These are phyloP conservation scores for Cotesia glomerata DNA, from an alignment of 1,140 invertebrate genomes.

Conservation along the genomic window DNA sequence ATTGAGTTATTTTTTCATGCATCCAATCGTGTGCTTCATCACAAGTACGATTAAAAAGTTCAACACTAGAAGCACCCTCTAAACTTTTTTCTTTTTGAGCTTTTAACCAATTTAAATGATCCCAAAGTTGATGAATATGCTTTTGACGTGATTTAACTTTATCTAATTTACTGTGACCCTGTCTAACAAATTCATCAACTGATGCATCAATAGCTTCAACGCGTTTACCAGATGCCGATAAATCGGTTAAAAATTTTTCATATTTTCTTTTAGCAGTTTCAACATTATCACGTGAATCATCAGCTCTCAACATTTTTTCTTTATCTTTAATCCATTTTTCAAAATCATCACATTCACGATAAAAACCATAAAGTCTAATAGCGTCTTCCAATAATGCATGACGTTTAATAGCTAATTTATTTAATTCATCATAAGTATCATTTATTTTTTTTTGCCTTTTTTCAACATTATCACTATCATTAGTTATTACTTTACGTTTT, in stretches of 20 bases:
- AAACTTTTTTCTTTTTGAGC: slow-evolving; percentile 89
- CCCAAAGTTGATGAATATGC: slow-evolving; percentile 88
- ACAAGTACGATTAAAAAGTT: slow-evolving; percentile 91
- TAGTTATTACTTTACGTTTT: slow-evolving; percentile 60
- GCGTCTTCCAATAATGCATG: slow-evolving; percentile 89
- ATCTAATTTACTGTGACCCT: slow-evolving; percentile 87
- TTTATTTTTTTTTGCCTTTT: slow-evolving; percentile 83
- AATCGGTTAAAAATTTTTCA: slow-evolving; percentile 94
- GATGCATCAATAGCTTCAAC: slow-evolving; percentile 88
- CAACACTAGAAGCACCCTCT: slow-evolving; percentile 91
- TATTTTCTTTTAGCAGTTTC: slow-evolving; percentile 94
- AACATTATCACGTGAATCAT: slow-evolving; percentile 88
- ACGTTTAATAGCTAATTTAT: slow-evolving; percentile 79
- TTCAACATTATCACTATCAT: slow-evolving; percentile 81
- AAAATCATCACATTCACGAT: slow-evolving; percentile 97
- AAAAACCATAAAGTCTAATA: slow-evolving; percentile 91
- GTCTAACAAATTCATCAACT: slow-evolving; percentile 83
- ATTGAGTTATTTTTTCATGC: slow-evolving; percentile 87
- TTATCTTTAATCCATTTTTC: slow-evolving; percentile 98
- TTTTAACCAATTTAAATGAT: slow-evolving; percentile 86
- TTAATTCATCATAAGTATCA: slow-evolving; percentile 79
- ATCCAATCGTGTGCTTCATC: slow-evolving; percentile 95
- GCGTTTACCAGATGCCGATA: slow-evolving; percentile 89
- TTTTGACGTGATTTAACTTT: slow-evolving; percentile 82
- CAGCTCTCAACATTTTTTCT: slow-evolving; percentile 83